Percentiles rank a stretch among this genome's conserved stretches.
phyloP scores from a whole-genome alignment of 2,797 vertebrate genomes.

The Cynodonichthys magdalenae region DNA sequence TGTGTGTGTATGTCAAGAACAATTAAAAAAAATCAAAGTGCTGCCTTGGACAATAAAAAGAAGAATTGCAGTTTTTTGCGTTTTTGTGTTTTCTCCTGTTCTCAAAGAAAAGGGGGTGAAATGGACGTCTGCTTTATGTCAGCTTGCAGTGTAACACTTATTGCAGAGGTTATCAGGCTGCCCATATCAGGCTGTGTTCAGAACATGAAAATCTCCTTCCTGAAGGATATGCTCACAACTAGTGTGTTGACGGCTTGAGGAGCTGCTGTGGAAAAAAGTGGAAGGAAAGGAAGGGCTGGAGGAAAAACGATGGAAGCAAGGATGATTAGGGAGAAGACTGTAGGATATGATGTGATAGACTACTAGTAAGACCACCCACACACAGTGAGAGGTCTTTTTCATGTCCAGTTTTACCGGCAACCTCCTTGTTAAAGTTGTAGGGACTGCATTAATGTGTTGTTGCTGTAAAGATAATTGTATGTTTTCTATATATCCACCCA shows the following conservation, averaged over 20 bases:
- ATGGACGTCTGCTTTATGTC: conserved; percentile 81
- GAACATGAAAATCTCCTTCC: conserved; percentile 72
- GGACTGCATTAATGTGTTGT: too few species aligned
- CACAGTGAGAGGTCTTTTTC: conserved; percentile 38
- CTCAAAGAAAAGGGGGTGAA: conserved; percentile 73
- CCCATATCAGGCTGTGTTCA: conserved; percentile 67
- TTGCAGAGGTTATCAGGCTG: conserved; percentile 73
- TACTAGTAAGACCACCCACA: conserved; percentile 52
- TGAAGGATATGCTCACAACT: conserved; percentile 66
- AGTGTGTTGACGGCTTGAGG: conserved; percentile 70
- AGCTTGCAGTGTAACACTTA: conserved; percentile 69
- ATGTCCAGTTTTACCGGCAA: conserved; percentile 55
- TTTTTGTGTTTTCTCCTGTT: conserved; percentile 45
- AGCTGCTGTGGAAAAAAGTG: conserved; percentile 39
- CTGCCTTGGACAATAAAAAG: not conserved
- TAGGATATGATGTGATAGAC: conserved; percentile 71
- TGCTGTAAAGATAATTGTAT: too few species aligned
- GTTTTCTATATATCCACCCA: too few species aligned
- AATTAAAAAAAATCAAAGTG: not conserved
- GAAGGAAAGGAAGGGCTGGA: conserved; percentile 36
- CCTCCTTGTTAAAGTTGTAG: conserved; percentile 4
- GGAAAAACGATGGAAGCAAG: conserved; percentile 43
- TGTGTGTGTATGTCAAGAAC: not conserved
- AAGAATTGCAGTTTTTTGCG: too few species aligned
- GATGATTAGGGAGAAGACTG: conserved; percentile 38